These are phyloP conservation scores for Polyergus mexicanus DNA, from an alignment of 1,140 invertebrate species.

Conservation along the genomic window DNA sequence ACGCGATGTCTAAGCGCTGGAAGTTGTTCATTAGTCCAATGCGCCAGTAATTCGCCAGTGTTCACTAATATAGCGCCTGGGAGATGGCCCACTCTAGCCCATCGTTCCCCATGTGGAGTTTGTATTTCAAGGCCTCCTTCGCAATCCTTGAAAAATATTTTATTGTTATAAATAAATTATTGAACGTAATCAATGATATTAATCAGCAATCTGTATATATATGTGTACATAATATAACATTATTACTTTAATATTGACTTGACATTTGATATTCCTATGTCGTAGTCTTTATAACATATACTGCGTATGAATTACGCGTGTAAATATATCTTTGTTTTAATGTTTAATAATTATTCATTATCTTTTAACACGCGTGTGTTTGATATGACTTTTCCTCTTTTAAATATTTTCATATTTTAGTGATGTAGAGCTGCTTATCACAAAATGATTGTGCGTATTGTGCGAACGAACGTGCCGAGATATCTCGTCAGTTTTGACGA, in stretches of 20 bases:
- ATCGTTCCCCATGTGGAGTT: constrained; percentile 89
- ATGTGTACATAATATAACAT: constrained; percentile 9
- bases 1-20: constrained; percentile 92
- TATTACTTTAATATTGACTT: constrained; percentile 30
- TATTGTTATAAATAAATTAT: neutral
- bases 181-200: neutral
- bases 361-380: neutral
- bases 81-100: constrained; percentile 92
- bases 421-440: constrained; percentile 26
- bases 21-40: constrained; percentile 91
- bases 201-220: constrained; percentile 3
- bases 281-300: neutral
- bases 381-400: neutral
- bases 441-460: neutral
- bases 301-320: neutral
- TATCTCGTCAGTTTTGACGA: constrained; percentile 21
- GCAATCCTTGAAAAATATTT: constrained; percentile 85
- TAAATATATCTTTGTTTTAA: neutral
- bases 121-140: constrained; percentile 90
- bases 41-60: constrained; percentile 91
- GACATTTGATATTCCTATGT: constrained; percentile 20
- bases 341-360: constrained; percentile 15
- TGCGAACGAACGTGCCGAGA: neutral
- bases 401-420: constrained; percentile 31
- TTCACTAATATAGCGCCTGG: constrained; percentile 93